phyloP scores from a whole-genome alignment of 2,113 vertebrate genomes.

The Lycocorax pyrrhopterus region DNA sequence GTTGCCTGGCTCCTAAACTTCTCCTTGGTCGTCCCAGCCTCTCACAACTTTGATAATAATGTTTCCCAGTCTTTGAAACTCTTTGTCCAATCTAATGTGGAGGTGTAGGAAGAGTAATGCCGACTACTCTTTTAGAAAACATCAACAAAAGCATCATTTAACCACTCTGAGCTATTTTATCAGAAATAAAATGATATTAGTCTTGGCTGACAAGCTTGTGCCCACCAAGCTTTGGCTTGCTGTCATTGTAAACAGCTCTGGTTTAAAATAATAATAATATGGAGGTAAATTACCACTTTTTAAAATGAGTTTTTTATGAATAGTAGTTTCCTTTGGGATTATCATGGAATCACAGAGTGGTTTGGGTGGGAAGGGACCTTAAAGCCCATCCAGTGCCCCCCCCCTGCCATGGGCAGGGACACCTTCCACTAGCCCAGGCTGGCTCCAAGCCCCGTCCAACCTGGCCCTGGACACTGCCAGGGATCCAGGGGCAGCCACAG shows the following conservation, averaged over 20 bases:
- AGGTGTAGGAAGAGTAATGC: background rate
- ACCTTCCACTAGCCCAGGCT: fast-evolving
- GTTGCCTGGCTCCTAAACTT: background rate
- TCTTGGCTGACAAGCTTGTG: background rate
- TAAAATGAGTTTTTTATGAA: background rate
- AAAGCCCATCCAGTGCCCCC: fast-evolving
- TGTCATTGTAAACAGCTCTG: background rate
- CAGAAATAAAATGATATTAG: background rate
- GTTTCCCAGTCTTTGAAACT: background rate
- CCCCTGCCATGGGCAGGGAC: background rate
- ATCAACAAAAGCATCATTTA: background rate
- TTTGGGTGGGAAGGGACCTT: background rate
- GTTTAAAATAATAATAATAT: background rate
- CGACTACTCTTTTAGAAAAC: background rate
- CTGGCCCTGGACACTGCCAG: background rate
- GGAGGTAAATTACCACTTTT: background rate
- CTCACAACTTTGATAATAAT: background rate
- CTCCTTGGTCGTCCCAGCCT: background rate
- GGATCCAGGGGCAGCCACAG: background rate
- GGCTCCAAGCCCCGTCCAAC: fast-evolving
- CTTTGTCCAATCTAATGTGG: background rate
- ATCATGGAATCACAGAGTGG: background rate
- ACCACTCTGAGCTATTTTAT: background rate
- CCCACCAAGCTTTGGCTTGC: background rate
- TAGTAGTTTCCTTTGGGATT: background rate